phyloP scores from a whole-genome alignment of 2,113 vertebrate species.

The Carassius auratus region DNA sequence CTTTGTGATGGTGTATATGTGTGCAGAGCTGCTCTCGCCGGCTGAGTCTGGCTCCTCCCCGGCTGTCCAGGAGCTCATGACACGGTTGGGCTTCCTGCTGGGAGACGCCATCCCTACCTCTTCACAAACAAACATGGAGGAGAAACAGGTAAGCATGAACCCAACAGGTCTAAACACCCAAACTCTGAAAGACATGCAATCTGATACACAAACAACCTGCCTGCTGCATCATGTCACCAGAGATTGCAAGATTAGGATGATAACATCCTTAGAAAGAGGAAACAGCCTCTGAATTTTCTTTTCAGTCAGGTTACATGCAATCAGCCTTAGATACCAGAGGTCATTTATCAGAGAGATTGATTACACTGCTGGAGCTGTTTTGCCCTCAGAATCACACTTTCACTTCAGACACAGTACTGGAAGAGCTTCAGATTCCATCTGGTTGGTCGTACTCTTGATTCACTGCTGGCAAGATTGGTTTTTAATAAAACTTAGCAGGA shows the following conservation, averaged over 20 bases:
- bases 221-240: background rate
- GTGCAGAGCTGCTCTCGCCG: conserved; percentile 85
- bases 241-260: background rate
- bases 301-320: background rate
- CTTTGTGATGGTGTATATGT: conserved; percentile 60
- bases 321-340: background rate
- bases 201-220: background rate
- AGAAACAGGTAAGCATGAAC: conserved; percentile 91
- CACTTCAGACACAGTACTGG: background rate
- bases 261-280: background rate
- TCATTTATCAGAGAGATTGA: conserved; percentile 11
- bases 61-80: conserved; percentile 97
- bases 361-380: background rate
- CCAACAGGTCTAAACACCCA: conserved; percentile 61
- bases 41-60: conserved; percentile 89
- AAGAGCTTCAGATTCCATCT: background rate
- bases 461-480: background rate
- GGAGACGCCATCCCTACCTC: conserved; percentile 92
- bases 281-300: background rate
- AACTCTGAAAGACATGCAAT: background rate
- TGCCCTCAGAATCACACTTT: background rate
- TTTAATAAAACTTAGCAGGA: background rate
- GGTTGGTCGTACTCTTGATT: background rate
- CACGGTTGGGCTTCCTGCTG: conserved; percentile 95
- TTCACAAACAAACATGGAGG: conserved; percentile 87